Evolutionary conservation across 2,888 invertebrate genomes (phyloP), one percentile per base, ranked within the genome.

Genomic region (Galerucella calmariensis): DNA sequence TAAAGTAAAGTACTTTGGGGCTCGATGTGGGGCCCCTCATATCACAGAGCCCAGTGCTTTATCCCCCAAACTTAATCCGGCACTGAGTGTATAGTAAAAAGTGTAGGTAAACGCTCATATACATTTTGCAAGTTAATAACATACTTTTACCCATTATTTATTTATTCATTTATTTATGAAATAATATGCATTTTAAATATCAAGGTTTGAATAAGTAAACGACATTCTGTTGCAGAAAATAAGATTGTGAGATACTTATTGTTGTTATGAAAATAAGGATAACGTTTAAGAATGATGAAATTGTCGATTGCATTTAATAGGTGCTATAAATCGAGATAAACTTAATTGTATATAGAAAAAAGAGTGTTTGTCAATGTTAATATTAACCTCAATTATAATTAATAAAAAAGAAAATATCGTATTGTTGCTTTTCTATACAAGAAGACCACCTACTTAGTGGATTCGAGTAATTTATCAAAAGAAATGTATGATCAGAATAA

Each of bases 111-210:
- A 35, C 35, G 35, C 35, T 35, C 5, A 35, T 35, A 35, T 35
- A 35, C 6, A 35, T 58, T 62, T n/a, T n/a, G 44, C 41, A 8
- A n/a, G 41, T 27, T 62, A 62, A 62, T 35, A 35, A 35, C 35
- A 35, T 35, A 35, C 4, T 35, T 35, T 5, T 5, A 41, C 35
- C 8, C 9, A 41, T 41, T 41, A 41, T 9, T 41, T 41, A 41
- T 41, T 41, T 2, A 41, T 41, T 8, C 1, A 41, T 41, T 8
- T 41, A 41, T 62, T 62, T 41, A 62, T 12, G 41, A 62, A 62
- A 62, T 41, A 62, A 62, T 41, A 16, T 41, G 41, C 41, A 62
- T 62, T 62, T 41, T 41, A 62, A 62, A 62, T 62, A 62, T 62
- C 62, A 62, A 62, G 62, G 62, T 62, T 41, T 62, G 44, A 35